Conservation (phyloP, 2,113 vertebrate species). For the Madoqua kirkii region DNA sequence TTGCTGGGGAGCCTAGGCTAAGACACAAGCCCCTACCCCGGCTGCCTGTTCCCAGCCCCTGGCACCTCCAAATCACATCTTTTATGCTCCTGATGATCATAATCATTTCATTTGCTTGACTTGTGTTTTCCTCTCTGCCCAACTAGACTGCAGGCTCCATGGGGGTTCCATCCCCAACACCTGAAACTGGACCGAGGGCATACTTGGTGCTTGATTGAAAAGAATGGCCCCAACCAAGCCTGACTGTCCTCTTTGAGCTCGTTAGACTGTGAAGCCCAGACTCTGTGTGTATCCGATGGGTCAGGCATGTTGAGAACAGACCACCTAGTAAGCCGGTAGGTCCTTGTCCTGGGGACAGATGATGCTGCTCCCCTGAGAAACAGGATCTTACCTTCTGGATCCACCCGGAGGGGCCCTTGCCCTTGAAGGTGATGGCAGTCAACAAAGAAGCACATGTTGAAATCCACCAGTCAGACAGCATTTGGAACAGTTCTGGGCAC, state of each 20-base stretch:
- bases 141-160: background rate
- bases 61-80: background rate
- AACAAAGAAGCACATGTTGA: background rate
- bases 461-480: background rate
- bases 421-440: background rate
- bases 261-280: background rate
- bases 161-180: background rate
- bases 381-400: background rate
- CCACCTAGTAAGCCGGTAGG: background rate
- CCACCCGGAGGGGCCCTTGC: background rate
- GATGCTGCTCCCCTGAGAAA: background rate
- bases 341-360: background rate
- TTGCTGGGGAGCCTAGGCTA: background rate
- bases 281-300: accelerated
- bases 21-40: background rate
- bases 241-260: background rate
- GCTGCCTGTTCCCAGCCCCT: background rate
- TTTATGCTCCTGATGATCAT: background rate
- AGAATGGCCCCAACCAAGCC: background rate
- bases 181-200: background rate
- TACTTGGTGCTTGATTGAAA: background rate
- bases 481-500: background rate
- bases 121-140: background rate
- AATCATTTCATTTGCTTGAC: background rate
- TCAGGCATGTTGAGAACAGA: background rate